These are phyloP conservation scores for Dolomedes plantarius DNA, from an alignment of 2,888 invertebrate species.

Conservation along the genomic window DNA sequence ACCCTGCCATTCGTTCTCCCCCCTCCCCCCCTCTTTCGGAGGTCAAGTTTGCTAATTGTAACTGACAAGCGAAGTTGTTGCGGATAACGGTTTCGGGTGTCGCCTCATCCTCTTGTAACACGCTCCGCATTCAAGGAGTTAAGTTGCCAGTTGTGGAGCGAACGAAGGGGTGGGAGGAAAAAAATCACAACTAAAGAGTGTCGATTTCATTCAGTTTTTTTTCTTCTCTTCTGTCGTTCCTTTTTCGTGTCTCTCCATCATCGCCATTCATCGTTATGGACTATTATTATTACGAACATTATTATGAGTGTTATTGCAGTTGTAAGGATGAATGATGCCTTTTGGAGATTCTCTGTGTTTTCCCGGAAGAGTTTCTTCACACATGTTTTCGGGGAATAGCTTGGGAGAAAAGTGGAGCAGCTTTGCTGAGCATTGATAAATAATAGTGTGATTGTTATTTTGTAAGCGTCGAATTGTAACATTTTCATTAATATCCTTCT, in stretches of 20 bases:
- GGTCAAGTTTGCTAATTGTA: slow-evolving; percentile 6
- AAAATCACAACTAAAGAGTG: no score
- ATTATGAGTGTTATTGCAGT: slow-evolving; percentile 2
- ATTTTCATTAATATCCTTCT: no score
- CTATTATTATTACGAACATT: slow-evolving; percentile 1
- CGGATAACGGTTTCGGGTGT: neutral
- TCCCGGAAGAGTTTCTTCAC: neutral
- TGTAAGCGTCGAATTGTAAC: no score
- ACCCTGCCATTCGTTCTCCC: no score
- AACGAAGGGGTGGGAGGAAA: neutral
- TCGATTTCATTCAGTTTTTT: no score
- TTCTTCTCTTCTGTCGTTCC: neutral
- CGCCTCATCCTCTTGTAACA: neutral
- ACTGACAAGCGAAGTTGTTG: neutral
- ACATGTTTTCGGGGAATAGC: no score
- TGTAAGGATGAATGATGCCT: neutral
- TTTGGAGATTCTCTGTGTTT: neutral
- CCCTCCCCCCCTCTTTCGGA: neutral
- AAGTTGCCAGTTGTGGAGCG: no score
- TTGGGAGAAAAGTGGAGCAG: no score
- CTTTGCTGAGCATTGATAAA: no score
- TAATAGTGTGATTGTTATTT: no score
- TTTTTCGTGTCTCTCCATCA: neutral
- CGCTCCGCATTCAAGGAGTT: no score
- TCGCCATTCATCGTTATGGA: slow-evolving; percentile 13